Percentiles rank a stretch among this genome's conserved stretches.
phyloP scores from a whole-genome alignment of 2,113 vertebrate genomes.

The Lampris megalopsis region DNA sequence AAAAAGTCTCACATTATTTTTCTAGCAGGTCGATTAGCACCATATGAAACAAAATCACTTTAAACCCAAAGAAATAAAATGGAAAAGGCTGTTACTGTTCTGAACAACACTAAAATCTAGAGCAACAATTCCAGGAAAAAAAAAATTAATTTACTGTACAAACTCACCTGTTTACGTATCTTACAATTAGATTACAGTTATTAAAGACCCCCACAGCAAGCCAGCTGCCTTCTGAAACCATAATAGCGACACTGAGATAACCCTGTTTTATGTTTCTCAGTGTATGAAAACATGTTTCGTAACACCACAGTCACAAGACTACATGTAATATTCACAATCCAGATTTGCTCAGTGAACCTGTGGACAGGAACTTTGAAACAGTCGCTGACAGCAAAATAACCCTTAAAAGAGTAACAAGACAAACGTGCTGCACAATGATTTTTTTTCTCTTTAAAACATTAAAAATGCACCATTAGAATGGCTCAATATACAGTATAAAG shows the following conservation, averaged over 20 bases:
- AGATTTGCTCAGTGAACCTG: constrained; percentile 69
- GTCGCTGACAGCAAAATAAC: constrained; percentile 53
- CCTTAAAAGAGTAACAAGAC: constrained; percentile 52
- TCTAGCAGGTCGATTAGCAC: constrained; percentile 96
- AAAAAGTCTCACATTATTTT: constrained; percentile 91
- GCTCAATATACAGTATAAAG: constrained; percentile 78
- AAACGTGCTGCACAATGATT: constrained; percentile 61
- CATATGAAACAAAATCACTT: constrained; percentile 91
- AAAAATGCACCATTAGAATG: constrained; percentile 80
- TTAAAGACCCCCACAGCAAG: constrained; percentile 92
- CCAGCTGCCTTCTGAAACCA: constrained; percentile 91
- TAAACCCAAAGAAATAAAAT: constrained; percentile 87
- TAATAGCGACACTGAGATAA: constrained; percentile 81
- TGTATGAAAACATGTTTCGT: constrained; percentile 70
- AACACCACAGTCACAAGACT: constrained; percentile 77
- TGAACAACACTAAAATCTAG: constrained; percentile 97
- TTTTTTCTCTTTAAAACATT: constrained; percentile 60
- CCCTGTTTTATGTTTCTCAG: constrained; percentile 89
- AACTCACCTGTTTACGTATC: constrained; percentile 83
- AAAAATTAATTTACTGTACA: constrained; percentile 98
- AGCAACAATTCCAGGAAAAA: constrained; percentile 85
- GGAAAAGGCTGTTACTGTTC: constrained; percentile 73
- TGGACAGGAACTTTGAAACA: constrained; percentile 66
- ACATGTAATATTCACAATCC: constrained; percentile 73
- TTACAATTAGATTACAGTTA: constrained; percentile 90